Base-by-base conservation (phyloP, 2,113 vertebrate genomes). In the Plestiodon gilberti region DNA sequence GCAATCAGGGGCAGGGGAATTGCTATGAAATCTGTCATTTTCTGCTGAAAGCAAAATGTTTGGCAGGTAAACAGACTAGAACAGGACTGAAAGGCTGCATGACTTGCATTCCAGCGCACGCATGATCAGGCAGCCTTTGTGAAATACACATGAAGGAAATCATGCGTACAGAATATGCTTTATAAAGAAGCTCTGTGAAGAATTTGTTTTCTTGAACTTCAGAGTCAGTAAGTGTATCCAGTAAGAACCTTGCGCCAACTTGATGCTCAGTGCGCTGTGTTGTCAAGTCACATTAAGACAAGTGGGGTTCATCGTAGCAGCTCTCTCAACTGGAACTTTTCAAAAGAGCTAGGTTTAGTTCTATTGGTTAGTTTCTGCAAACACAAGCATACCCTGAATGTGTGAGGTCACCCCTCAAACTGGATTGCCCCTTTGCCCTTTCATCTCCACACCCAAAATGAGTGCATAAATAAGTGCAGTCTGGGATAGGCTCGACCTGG, bases 151-250 rank as follows among this genome's bases (percentile, higher is more conserved):
- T 33, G 23, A 38, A 57, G 62, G n/a, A 0, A 10, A 1, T 65
- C 25, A 28, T 11, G 6, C 10, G 6, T 20, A 15, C 4, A 28
- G 14, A n/a, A 70, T 55, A 6, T 55, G 48, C 65, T 70, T 70
- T 55, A 70, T 33, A 82, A 55, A 70, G 55, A 35, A 70, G 61
- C 61, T 55, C 43, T 78, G 48, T 13, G 83, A 81, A 89, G 76
- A 71, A 65, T 83, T 43, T 40, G 82, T 64, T 87, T 92, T 35
- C 71, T 17, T 65, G 43, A 93, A 62, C 15, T 88, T 33, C 43
- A 86, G 80, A 48, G 79, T 43, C 30, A 75, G n/a, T 69, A 69
- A 48, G 3, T 65, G 23, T 48, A 48, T 65, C 59, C 14, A 18
- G 61, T 28, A 30, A 65, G 61, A 18, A 1, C 35, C 23, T 7